phyloP scores from a whole-genome alignment of 2,888 invertebrate genomes.

The Diarsia mendica region DNA sequence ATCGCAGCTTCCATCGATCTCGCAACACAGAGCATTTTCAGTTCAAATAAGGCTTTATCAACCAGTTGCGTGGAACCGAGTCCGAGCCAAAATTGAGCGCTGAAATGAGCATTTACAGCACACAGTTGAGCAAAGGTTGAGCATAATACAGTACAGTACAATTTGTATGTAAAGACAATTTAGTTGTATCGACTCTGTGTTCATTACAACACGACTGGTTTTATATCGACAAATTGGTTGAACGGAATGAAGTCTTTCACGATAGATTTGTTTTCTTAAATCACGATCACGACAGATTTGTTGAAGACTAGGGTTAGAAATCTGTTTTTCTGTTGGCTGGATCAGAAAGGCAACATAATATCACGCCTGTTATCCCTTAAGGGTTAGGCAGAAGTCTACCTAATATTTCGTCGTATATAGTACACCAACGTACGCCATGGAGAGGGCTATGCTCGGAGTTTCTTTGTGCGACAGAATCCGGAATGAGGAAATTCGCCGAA shows the following conservation, averaged over 20 bases:
- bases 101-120: slow-evolving; percentile 66
- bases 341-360: background rate
- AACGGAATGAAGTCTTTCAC: slow-evolving; percentile 29
- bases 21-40: slow-evolving; percentile 58
- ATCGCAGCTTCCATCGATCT: slow-evolving; percentile 2
- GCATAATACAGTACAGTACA: slow-evolving; percentile 41
- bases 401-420: too few species aligned
- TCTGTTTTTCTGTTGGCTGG: background rate
- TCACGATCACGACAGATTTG: slow-evolving; percentile 4
- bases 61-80: slow-evolving; percentile 65
- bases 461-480: too few species aligned
- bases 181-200: slow-evolving; percentile 33
- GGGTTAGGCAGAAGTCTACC: too few species aligned
- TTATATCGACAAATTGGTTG: slow-evolving; percentile 20
- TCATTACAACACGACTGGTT: slow-evolving; percentile 31
- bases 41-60: slow-evolving; percentile 71
- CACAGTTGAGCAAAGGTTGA: slow-evolving; percentile 62
- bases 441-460: too few species aligned
- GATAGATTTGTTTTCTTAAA: slow-evolving; percentile 19
- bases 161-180: slow-evolving; percentile 58
- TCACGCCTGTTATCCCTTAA: too few species aligned
- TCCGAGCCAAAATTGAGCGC: slow-evolving; percentile 68
- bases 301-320: background rate
- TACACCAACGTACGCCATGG: too few species aligned
- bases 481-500: too few species aligned